Evolutionary conservation across 2,888 invertebrate species (phyloP).

Genomic region (Lobophora halterata): DNA sequence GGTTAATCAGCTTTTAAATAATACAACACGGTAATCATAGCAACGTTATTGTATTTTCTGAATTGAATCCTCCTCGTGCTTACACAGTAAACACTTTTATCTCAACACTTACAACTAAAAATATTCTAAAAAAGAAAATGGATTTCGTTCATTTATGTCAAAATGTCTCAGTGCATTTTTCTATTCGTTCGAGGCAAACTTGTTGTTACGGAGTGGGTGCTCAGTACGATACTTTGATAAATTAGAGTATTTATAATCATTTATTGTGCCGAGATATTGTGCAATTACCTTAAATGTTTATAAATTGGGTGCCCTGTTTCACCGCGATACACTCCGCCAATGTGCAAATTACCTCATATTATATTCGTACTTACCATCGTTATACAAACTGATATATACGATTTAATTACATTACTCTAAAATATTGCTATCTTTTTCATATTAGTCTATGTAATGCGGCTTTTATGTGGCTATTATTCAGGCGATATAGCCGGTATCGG

Average conservation of each 20-base stretch:
- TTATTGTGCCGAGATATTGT: constrained; percentile 76
- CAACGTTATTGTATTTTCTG: constrained; percentile 86
- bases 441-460: constrained; percentile 74
- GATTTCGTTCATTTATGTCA: constrained; percentile 63
- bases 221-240: constrained; percentile 55
- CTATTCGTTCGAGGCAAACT: constrained; percentile 64
- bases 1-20: constrained; percentile 41
- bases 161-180: constrained; percentile 75
- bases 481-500: constrained; percentile 32
- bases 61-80: constrained; percentile 85
- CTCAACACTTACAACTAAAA: constrained; percentile 86
- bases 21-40: constrained; percentile 78
- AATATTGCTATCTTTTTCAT: constrained; percentile 80
- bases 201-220: constrained; percentile 65
- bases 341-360: constrained; percentile 70
- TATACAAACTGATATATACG: constrained; percentile 78
- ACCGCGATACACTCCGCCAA: constrained; percentile 63
- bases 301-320: constrained; percentile 67
- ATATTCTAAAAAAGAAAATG: constrained; percentile 82
- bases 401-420: constrained; percentile 78
- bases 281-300: constrained; percentile 65
- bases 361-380: constrained; percentile 56
- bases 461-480: constrained; percentile 52
- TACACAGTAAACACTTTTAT: constrained; percentile 87
- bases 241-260: constrained; percentile 59